Evolutionary conservation across 2,113 vertebrate genomes (phyloP), one percentile per base, ranked within the genome.

Genomic region (Numenius arquata): DNA sequence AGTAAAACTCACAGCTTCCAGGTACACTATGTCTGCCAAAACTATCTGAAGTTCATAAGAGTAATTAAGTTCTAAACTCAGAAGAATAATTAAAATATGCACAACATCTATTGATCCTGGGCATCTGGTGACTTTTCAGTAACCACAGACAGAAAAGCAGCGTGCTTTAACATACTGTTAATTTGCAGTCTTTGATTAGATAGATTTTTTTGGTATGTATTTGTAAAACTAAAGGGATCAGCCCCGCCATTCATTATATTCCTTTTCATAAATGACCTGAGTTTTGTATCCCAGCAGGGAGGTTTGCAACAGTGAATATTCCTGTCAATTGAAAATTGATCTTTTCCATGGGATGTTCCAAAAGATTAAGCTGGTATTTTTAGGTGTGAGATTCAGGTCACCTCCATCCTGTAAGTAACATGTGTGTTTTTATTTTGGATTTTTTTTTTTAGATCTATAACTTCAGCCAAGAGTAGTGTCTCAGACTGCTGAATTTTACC

Each of bases 51-150:
- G 76, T 96, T 95, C 94, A 68, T 88, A 94, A 77, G 81, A 92
- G 53, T 90, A 96, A 96, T 96, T 90, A 94, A 96, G 61, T 94
- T 93, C 77, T 82, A 96, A 95, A 93, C 88, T 58, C 72, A 88
- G 55, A 90, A 96, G 91, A 95, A 96, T 90, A 96, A 95, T 95
- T 96, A 90, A 88, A 90, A 95, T 94, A 85, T 92, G 68, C 18
- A 94, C 94, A 93, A 53, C 72, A 50, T 77, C 72, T 92, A 95
- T 93, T 93, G 94, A 96, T 95, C 90, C 94, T 74, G 80, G 94
- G 68, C 86, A 92, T 94, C 91, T 96, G 95, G 89, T 96, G 88
- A 91, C 86, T 88, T 94, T 36, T 96, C 84, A 96, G 86, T 94
- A 95, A 82, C 75, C 81, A 74, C 76, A 91, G 88, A 88, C 41